Evolutionary conservation across 2,888 invertebrate species (phyloP).

Genomic region (Apodemia mormo): DNA sequence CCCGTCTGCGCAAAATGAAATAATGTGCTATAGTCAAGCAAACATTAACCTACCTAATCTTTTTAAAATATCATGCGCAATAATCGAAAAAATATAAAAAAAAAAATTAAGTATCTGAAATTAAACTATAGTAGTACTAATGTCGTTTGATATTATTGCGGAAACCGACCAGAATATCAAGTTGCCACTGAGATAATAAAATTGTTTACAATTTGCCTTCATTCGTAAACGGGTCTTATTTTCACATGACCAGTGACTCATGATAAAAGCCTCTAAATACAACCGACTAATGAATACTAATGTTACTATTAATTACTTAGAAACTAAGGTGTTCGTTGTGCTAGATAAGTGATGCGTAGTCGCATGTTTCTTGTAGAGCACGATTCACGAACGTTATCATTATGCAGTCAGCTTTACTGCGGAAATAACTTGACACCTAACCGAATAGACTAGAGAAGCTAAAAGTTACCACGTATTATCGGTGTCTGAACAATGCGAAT

Average conservation of each 20-base stretch:
- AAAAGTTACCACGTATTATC: constrained; percentile 18
- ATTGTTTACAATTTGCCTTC: constrained; percentile 17
- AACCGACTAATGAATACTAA: constrained; percentile 35
- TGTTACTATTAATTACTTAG: constrained; percentile 39
- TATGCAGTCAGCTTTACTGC: constrained; percentile 34
- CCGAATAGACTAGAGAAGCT: constrained; percentile 26
- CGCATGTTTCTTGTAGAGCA: constrained; percentile 32
- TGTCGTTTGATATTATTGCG: constrained; percentile 4
- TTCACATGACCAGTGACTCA: constrained; percentile 27
- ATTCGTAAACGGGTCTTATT: constrained; percentile 19
- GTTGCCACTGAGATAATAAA: not conserved
- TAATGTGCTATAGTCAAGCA: no score
- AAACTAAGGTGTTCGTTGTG: constrained; percentile 36
- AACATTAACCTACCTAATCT: not conserved
- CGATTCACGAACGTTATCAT: constrained; percentile 40
- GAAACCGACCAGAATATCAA: constrained; percentile 14
- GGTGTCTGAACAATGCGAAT: constrained; percentile 21
- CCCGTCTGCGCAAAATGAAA: no score
- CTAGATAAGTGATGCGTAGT: constrained; percentile 12
- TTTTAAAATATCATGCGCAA: not conserved
- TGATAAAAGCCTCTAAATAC: constrained; percentile 32
- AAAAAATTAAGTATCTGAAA: not conserved
- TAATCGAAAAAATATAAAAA: not conserved
- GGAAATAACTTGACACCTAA: constrained; percentile 32
- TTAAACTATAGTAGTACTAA: not conserved